phyloP scores from a whole-genome alignment of 2,113 vertebrate species.

The Daboia siamensis region DNA sequence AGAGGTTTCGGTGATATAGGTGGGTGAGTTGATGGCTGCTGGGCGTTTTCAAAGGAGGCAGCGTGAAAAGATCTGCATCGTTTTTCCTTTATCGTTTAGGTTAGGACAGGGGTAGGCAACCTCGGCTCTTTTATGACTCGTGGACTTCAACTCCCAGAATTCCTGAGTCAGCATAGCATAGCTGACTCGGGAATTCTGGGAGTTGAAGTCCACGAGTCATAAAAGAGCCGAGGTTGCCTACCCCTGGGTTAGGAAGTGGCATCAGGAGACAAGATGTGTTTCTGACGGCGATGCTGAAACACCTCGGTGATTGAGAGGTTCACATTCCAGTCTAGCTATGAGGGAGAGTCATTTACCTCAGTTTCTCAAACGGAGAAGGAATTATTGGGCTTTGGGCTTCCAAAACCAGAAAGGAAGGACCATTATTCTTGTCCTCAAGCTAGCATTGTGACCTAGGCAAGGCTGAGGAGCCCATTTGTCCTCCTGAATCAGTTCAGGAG shows the following conservation, averaged over 20 bases:
- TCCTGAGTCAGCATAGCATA: no score
- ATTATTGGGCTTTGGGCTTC: not conserved
- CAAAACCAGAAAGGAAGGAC: not conserved
- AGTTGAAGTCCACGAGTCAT: no score
- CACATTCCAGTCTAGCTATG: not conserved
- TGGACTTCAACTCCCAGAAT: no score
- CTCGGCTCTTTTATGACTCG: no score
- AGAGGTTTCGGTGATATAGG: not conserved
- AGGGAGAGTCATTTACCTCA: not conserved
- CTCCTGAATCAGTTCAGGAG: not conserved
- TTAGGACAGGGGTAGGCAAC: no score
- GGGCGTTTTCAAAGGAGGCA: not conserved
- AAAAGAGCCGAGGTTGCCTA: no score
- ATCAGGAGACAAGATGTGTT: not conserved
- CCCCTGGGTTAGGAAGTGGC: not conserved
- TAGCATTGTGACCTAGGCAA: not conserved
- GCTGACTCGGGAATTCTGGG: no score
- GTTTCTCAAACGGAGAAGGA: not conserved
- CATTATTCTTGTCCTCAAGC: not conserved
- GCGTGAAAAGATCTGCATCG: not conserved
- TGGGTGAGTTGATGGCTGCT: not conserved
- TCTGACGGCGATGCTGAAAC: not conserved
- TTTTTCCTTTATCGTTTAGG: not conserved
- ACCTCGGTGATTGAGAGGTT: not conserved
- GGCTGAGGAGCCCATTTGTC: not conserved